phyloP scores from a whole-genome alignment of 1,140 invertebrate species.

The Geopemphigus sp. region DNA sequence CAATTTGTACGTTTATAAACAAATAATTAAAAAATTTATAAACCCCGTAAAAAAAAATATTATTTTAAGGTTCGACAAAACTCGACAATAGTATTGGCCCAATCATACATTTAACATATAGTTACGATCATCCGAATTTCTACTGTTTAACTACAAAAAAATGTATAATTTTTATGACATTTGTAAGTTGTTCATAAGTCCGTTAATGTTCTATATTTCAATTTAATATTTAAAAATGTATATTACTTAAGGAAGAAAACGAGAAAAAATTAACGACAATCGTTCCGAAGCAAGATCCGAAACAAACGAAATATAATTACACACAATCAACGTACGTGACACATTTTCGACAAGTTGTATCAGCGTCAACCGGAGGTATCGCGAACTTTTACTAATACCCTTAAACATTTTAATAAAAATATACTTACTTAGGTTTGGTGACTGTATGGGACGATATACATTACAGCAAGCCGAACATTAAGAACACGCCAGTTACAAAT shows the following conservation, averaged over 20 bases:
- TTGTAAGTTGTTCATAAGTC: neutral
- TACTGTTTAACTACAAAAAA: slow-evolving; percentile 19
- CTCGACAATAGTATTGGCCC: neutral
- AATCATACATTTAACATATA: neutral
- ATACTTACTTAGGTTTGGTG: neutral
- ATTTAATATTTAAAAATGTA: neutral
- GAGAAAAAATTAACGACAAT: neutral
- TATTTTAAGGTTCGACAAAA: slow-evolving; percentile 1
- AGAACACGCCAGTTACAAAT: neutral
- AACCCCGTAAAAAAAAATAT: neutral
- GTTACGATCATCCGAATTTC: neutral
- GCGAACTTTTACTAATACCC: too few species aligned
- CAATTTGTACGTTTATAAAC: neutral
- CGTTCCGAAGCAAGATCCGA: neutral
- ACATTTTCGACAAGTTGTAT: slow-evolving; percentile 21
- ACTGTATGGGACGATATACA: slow-evolving; percentile 18
- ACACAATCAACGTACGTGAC: slow-evolving; percentile 25
- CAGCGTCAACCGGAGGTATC: slow-evolving; percentile 14
- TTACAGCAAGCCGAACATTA: neutral
- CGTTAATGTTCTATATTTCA: too few species aligned
- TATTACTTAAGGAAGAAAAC: neutral
- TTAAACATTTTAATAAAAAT: neutral
- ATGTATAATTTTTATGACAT: slow-evolving; percentile 21
- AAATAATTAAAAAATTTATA: neutral
- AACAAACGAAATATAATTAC: slow-evolving; percentile 5